A percentile compares a stretch with the other conserved stretches of the same genome.
phyloP scores from a whole-genome alignment of 2,113 vertebrate species.

The Apeltes quadracus region DNA sequence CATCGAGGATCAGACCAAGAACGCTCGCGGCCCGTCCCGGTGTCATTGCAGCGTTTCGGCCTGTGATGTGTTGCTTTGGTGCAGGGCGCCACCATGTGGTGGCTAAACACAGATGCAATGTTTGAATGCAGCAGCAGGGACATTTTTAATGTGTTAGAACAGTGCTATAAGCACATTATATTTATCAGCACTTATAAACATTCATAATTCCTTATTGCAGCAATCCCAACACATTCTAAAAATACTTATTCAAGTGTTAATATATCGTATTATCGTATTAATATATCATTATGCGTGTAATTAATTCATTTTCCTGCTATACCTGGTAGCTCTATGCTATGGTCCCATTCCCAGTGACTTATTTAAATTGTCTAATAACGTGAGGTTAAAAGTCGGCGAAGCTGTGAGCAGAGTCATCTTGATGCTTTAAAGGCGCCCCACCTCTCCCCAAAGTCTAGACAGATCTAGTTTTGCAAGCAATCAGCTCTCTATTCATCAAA shows the following conservation, averaged over 20 bases:
- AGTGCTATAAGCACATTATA: no score
- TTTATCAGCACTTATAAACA: not conserved
- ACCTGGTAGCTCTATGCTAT: not conserved
- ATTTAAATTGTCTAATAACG: not conserved
- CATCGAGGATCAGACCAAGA: not conserved
- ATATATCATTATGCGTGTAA: not conserved
- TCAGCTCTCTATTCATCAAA: not conserved
- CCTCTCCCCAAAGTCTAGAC: not conserved
- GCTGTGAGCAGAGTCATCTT: not conserved
- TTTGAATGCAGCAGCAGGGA: not conserved
- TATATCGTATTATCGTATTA: not conserved
- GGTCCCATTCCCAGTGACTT: not conserved
- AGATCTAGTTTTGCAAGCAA: not conserved
- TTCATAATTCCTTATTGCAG: not conserved
- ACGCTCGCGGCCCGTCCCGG: not conserved
- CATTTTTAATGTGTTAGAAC: not conserved
- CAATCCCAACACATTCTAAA: not conserved
- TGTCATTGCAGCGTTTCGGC: not conserved
- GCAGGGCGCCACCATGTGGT: slow-evolving; percentile 73
- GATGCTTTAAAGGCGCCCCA: not conserved
- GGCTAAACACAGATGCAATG: not conserved
- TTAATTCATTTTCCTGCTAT: not conserved
- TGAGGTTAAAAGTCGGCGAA: not conserved
- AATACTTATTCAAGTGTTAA: not conserved
- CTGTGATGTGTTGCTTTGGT: slow-evolving; percentile 31